phyloP scores from a whole-genome alignment of 2,797 vertebrate species.

The Schizopygopsis pylzovi region DNA sequence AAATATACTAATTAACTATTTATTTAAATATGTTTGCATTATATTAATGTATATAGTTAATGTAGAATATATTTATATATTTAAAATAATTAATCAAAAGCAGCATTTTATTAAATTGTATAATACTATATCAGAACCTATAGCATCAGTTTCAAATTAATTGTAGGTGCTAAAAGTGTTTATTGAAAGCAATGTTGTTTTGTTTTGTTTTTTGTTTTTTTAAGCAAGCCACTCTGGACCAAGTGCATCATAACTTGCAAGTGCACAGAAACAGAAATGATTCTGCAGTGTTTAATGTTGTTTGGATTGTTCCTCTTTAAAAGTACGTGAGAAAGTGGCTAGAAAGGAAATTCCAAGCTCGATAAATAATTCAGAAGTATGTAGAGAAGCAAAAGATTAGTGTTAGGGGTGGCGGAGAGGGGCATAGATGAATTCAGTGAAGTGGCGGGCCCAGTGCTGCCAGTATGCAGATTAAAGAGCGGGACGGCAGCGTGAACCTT shows the following conservation, averaged over 20 bases:
- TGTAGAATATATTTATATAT: not conserved
- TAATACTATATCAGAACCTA: not conserved
- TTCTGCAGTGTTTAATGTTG: not conserved
- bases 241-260: not conserved
- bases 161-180: not conserved
- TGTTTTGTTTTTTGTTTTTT: not conserved
- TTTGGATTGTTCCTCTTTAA: conserved; percentile 24
- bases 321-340: conserved; percentile 18
- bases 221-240: not conserved
- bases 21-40: not conserved
- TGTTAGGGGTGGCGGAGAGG: conserved; percentile 68
- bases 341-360: conserved; percentile 28
- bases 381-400: conserved; percentile 58
- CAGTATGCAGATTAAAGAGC: conserved; percentile 77
- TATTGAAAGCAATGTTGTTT: not conserved
- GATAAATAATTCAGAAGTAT: conserved; percentile 62
- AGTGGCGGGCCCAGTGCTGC: conserved; percentile 63
- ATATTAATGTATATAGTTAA: not conserved
- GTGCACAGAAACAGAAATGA: conserved; percentile 8
- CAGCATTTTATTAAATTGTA: not conserved
- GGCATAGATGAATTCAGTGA: conserved; percentile 57
- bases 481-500: conserved; percentile 64
- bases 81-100: not conserved
- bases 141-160: not conserved
- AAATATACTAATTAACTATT: not conserved